phyloP scores from a whole-genome alignment of 1,140 invertebrate species.

The Panagrolaimus sp. region DNA sequence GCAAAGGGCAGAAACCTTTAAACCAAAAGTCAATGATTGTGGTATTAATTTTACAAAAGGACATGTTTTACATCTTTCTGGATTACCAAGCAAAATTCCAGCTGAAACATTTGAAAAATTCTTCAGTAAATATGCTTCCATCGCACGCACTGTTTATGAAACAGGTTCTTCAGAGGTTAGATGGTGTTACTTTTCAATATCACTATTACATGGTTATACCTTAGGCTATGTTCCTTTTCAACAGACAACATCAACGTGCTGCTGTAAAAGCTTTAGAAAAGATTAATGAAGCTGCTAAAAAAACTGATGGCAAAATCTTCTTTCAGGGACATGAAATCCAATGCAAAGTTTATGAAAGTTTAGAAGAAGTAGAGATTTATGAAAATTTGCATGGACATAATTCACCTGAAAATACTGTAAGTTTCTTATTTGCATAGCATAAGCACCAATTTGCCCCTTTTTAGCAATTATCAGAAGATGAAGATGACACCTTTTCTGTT shows the following conservation, averaged over 20 bases:
- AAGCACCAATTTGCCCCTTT: too few relatives aligned
- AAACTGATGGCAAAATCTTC: slow-evolving; percentile 58
- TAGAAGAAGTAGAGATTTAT: slow-evolving; percentile 63
- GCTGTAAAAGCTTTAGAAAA: slow-evolving; percentile 68
- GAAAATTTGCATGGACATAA: slow-evolving; percentile 45
- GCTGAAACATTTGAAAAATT: too few relatives aligned
- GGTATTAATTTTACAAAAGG: too few relatives aligned
- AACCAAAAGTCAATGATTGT: too few relatives aligned
- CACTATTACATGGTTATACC: slow-evolving; percentile 66
- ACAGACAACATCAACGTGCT: slow-evolving; percentile 67
- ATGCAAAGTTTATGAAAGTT: slow-evolving; percentile 70
- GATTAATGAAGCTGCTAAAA: slow-evolving; percentile 57
- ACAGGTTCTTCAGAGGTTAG: slow-evolving; percentile 26
- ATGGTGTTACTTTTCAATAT: slow-evolving; percentile 63
- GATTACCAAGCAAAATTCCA: too few relatives aligned
- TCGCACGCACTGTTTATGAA: slow-evolving; percentile 49
- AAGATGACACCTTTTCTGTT: too few relatives aligned
- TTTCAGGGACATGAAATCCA: slow-evolving; percentile 69
- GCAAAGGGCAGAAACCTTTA: too few relatives aligned
- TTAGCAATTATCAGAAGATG: too few relatives aligned
- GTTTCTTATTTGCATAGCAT: too few relatives aligned
- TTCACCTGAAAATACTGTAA: slow-evolving; percentile 25
- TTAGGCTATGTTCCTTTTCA: slow-evolving; percentile 68
- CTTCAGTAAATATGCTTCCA: too few relatives aligned
- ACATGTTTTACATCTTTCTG: too few relatives aligned